Evolutionary conservation across 1,140 invertebrate genomes (phyloP).

Genomic region (Drosophila bifasciata): DNA sequence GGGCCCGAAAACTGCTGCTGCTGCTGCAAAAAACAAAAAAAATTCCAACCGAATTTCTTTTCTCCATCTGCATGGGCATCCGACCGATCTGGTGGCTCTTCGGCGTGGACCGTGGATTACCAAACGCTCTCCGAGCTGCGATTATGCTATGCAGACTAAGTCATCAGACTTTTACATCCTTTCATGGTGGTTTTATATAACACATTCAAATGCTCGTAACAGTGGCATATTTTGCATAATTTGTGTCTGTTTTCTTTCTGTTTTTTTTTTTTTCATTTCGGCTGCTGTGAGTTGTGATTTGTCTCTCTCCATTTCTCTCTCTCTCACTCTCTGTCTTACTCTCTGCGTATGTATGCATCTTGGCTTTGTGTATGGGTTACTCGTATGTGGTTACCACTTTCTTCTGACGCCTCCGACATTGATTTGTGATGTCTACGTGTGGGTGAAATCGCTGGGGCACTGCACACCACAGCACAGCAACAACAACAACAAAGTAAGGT

Average conservation of each 20-base stretch:
- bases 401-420: constrained; percentile 9
- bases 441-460: constrained; percentile 35
- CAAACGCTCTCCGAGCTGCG: constrained; percentile 35
- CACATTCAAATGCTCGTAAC: constrained; percentile 14
- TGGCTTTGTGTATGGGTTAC: not conserved
- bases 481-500: not conserved
- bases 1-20: no score
- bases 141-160: constrained; percentile 66
- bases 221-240: constrained; percentile 59
- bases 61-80: no score
- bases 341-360: not conserved
- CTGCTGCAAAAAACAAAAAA: constrained; percentile 25
- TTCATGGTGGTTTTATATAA: constrained; percentile 65
- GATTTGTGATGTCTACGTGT: constrained; percentile 19
- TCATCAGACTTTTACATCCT: constrained; percentile 56
- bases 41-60: constrained; percentile 24
- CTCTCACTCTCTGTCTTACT: no score
- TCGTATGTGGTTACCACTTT: constrained; percentile 31
- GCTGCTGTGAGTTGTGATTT: constrained; percentile 18
- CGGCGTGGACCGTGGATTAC: no score
- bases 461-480: not conserved
- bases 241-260: constrained; percentile 25
- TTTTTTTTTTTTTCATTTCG: constrained; percentile 4
- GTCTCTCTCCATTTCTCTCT: not conserved
- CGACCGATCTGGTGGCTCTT: no score